Evolutionary conservation across 2,113 vertebrate species (phyloP).

Genomic region (Dicentrarchus labrax): DNA sequence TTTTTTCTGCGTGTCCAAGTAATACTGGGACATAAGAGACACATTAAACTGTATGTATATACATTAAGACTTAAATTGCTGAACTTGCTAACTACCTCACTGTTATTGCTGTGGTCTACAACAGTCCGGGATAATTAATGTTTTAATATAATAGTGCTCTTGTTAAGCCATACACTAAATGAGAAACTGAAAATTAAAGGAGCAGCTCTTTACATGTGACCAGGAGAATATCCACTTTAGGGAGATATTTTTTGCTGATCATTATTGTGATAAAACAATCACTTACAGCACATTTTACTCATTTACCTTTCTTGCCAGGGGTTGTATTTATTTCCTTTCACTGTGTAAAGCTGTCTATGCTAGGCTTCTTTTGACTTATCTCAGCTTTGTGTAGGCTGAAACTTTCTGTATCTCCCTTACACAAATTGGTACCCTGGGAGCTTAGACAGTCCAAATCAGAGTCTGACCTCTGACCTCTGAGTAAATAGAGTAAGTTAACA

Average conservation of each 20-base stretch:
- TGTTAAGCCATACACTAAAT: background rate
- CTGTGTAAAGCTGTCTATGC: background rate
- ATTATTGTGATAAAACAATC: background rate
- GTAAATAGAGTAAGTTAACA: constrained; percentile 68
- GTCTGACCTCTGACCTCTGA: constrained; percentile 66
- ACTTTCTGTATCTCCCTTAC: constrained; percentile 43
- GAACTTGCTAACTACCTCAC: background rate
- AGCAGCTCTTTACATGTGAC: background rate
- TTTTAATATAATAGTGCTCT: background rate
- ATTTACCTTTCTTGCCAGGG: background rate
- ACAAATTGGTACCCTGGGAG: constrained; percentile 58
- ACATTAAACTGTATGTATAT: constrained; percentile 4
- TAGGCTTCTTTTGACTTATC: constrained; percentile 12
- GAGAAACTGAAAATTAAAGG: constrained; percentile 1
- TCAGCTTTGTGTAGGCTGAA: constrained; percentile 19
- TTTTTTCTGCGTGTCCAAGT: background rate
- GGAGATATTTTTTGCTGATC: background rate
- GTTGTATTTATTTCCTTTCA: constrained; percentile 27
- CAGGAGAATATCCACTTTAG: background rate
- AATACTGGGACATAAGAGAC: constrained; percentile 1
- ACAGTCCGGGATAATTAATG: background rate
- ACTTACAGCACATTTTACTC: background rate
- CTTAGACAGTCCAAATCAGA: constrained; percentile 60
- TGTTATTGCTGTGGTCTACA: background rate
- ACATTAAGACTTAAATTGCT: background rate